Base-by-base conservation (phyloP, 2,113 vertebrate species). In the Caranx ignobilis region DNA sequence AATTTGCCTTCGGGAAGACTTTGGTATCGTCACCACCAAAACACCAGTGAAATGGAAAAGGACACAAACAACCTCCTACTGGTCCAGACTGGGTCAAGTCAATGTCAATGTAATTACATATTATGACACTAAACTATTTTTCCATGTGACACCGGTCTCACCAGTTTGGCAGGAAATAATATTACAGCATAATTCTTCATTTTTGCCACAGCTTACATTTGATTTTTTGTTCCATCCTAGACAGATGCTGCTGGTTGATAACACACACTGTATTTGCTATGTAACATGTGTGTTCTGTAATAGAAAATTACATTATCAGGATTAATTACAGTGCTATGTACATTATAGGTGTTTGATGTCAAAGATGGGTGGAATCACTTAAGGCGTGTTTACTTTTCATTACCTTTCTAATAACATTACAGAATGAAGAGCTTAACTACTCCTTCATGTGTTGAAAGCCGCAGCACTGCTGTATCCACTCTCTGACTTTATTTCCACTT, bases 1-100 rank as follows among this genome's bases (percentile, higher is more conserved):
- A 80, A 80, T 56, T 68, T 73, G 37, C 67, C 47, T 21, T 31
- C 71, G 45, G 45, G 63, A 69, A 43, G 26, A 50, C 52, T 75
- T 67, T 47, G 19, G 13, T 68, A 55, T 63, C 21, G 65, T 43
- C 67, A 43, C 19, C 11, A 3, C 55, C 13, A 54, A 18, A 66
- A 52, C 63, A 68, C 3, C 16, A 67, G 69, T 45, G 15, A 73
- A 70, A 47, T 56, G 41, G n/a, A 31, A 70, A 54, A 39, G 16
- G 18, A 41, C 13, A 59, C 26, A 50, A 73, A 81, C 15, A 52
- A 71, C 11, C 4, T 45, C 11, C 34, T 18, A 61, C 16, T 35
- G 11, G 60, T 61, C 50, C 21, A 59, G 26, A 48, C 11, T 34
- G 41, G 52, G 32, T 34, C 2, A 16, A 47, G 63, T 39, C 21